Evolutionary conservation across 2,797 vertebrate genomes (phyloP).

Genomic region (Acrocephalus scirpaceus): DNA sequence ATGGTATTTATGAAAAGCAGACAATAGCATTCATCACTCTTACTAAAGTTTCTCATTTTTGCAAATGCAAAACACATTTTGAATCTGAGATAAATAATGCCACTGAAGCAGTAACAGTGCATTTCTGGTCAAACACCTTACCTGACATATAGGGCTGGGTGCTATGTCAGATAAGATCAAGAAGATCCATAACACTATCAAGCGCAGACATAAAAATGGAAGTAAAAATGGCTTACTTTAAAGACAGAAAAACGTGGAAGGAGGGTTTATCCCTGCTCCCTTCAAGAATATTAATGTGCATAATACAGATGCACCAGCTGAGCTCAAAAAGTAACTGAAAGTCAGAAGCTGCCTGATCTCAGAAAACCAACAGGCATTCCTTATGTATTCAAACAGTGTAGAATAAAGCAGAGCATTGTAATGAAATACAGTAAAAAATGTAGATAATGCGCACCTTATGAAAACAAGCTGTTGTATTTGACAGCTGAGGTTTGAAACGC

Average conservation of each 20-base stretch:
- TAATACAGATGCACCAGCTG: background rate
- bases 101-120: background rate
- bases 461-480: slow-evolving; percentile 18
- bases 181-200: background rate
- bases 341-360: slow-evolving; percentile 18
- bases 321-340: background rate
- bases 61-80: background rate
- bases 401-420: slow-evolving; percentile 33
- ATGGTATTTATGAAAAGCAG: background rate
- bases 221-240: background rate
- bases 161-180: background rate
- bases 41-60: background rate
- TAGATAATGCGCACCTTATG: background rate
- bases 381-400: slow-evolving; percentile 17
- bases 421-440: slow-evolving; percentile 44
- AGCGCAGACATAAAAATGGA: background rate
- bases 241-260: slow-evolving; percentile 21
- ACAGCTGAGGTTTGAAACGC: slow-evolving; percentile 5
- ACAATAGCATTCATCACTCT: background rate
- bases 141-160: background rate
- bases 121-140: background rate
- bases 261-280: background rate
- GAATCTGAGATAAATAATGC: background rate
- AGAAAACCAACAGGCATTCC: slow-evolving; percentile 4
- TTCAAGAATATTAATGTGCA: slow-evolving; percentile 24